A percentile compares a stretch with the other conserved stretches of the same genome.
Conservation (phyloP, 2,113 vertebrate genomes). For the Hemibagrus wyckioides region DNA sequence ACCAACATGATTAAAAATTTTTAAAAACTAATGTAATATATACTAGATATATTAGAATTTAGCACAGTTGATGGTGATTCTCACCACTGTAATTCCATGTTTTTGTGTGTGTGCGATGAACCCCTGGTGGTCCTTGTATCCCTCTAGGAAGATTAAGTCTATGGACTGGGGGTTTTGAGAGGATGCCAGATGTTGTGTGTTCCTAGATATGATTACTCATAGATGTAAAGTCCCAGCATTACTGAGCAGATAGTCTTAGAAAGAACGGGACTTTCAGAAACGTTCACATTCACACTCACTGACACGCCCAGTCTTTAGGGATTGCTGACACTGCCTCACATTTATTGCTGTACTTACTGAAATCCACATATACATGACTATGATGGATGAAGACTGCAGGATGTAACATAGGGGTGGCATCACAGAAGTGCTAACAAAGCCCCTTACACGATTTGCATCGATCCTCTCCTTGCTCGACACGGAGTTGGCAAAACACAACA, state of each 20-base stretch:
- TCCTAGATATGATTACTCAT: constrained; percentile 10
- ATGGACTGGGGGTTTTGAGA: not conserved
- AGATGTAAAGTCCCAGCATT: constrained; percentile 6
- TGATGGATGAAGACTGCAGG: constrained; percentile 13
- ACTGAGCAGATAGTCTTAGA: constrained; percentile 5
- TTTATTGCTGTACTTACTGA: not conserved
- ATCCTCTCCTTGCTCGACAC: constrained; percentile 34
- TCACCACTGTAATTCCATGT: not conserved
- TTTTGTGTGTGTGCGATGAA: not conserved
- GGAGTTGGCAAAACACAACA: constrained; percentile 52
- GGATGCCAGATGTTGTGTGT: not conserved
- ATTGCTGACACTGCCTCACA: constrained; percentile 12
- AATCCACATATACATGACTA: constrained; percentile 9
- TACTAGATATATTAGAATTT: not conserved
- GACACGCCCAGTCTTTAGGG: not conserved
- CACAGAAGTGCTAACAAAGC: constrained; percentile 50
- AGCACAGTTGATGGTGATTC: not conserved
- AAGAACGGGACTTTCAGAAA: constrained; percentile 21
- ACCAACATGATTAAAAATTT: not conserved
- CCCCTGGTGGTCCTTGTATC: not conserved
- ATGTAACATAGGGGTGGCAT: constrained; percentile 10
- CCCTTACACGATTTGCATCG: constrained; percentile 54
- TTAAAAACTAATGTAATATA: not conserved
- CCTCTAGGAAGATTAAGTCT: not conserved
- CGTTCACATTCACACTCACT: constrained; percentile 19